Percentiles rank a stretch among this genome's conserved stretches.
Evolutionary conservation across 1,140 invertebrate genomes (phyloP).

Genomic region (Diploscapter pachys): DNA sequence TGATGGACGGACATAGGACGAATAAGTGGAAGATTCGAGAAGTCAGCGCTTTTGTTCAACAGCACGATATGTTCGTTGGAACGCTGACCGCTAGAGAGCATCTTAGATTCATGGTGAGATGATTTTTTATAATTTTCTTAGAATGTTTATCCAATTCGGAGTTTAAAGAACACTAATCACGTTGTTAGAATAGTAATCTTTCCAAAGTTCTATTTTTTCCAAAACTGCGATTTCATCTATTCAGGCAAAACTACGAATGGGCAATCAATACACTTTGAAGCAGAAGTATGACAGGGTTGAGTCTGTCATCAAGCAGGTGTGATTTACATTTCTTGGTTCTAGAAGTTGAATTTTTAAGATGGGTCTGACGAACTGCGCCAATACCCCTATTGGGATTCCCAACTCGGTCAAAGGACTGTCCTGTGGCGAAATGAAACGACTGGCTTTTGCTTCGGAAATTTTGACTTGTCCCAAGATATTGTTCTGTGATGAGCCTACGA

Average conservation of each 20-base stretch:
- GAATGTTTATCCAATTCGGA: too few relatives aligned
- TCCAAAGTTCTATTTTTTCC: not conserved
- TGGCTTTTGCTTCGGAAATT: conserved; percentile 90
- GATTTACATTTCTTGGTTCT: conserved; percentile 15
- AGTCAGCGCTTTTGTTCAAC: conserved; percentile 88
- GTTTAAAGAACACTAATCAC: conserved; percentile 43
- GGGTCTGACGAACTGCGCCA: conserved; percentile 67
- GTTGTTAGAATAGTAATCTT: not conserved
- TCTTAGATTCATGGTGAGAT: conserved; percentile 79
- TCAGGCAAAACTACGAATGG: conserved; percentile 87
- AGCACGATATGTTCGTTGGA: conserved; percentile 88
- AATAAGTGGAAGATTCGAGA: conserved; percentile 44
- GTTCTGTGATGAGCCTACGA: conserved; percentile 93
- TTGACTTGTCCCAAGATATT: conserved; percentile 87
- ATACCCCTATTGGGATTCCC: conserved; percentile 79
- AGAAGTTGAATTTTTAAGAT: conserved; percentile 73
- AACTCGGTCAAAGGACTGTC: conserved; percentile 82
- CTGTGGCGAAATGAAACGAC: conserved; percentile 86
- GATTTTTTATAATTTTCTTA: conserved; percentile 68
- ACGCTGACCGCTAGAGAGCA: conserved; percentile 86
- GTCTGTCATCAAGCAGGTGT: conserved; percentile 77
- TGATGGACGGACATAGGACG: conserved; percentile 54
- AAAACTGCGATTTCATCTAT: conserved; percentile 14
- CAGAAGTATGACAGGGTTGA: conserved; percentile 80
- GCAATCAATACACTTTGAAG: conserved; percentile 71